Percentiles rank a stretch among this genome's conserved stretches.
These are phyloP conservation scores for Liparis tanakae DNA, from an alignment of 2,797 vertebrate genomes.

Conservation along the genomic window DNA sequence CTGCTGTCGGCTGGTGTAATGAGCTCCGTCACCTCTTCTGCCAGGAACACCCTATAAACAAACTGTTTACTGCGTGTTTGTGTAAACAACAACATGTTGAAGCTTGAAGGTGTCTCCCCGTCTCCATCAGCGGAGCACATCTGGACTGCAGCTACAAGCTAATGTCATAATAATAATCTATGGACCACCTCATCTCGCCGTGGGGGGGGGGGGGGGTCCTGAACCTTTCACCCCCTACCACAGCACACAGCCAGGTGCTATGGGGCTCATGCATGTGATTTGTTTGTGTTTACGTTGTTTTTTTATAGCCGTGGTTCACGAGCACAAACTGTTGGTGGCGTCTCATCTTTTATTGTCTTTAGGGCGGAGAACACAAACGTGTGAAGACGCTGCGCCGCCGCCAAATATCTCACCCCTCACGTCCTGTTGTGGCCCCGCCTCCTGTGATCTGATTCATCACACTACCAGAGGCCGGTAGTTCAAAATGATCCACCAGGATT, in stretches of 20 bases:
- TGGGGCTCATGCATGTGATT: constrained; percentile 1
- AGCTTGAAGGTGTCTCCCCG: not conserved
- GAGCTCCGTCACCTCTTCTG: no score
- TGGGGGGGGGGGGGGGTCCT: no score
- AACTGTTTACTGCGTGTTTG: not conserved
- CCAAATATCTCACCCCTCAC: constrained; percentile 39
- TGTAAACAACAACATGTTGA: not conserved
- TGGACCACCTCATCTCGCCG: not conserved
- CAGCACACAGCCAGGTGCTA: constrained; percentile 12
- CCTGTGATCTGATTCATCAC: no score
- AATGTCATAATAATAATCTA: not conserved
- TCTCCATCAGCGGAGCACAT: not conserved
- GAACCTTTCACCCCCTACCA: not conserved
- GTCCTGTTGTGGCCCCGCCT: constrained; percentile 20
- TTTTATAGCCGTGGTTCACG: constrained; percentile 30
- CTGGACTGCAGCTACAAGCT: not conserved
- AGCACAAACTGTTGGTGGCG: constrained; percentile 40
- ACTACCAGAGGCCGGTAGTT: no score
- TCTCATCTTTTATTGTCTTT: constrained; percentile 49
- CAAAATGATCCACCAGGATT: no score
- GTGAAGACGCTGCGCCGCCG: constrained; percentile 51
- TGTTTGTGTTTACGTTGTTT: constrained; percentile 2
- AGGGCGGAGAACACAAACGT: constrained; percentile 31
- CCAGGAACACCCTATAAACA: no score
- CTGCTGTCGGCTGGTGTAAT: not conserved